Base-by-base conservation (phyloP, 2,113 vertebrate genomes). In the Leuciscus idus region DNA sequence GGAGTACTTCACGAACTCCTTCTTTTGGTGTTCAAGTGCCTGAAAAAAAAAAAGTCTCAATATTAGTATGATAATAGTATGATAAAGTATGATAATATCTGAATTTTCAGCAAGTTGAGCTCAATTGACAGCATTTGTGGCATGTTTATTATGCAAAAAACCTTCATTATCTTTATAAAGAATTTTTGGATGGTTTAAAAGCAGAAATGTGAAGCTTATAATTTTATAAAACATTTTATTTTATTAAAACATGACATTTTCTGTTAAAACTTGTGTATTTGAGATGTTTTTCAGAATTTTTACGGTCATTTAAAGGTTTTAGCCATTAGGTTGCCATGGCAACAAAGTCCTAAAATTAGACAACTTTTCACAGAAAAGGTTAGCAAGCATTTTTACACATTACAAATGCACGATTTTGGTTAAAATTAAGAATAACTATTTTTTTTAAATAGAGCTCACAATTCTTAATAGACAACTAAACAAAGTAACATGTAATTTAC, bases 1-100 rank as follows among this genome's bases (percentile, higher is more conserved):
- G 89, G 98, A 99, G 94, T 99, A 99, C 93, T 99, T 99, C 96
- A 99, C 98, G 96, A 99, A 99, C 94, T 99, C 98, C 95, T 99
- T 99, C 96, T 99, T 99, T 96, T 99, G 98, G 90, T 99, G 97
- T 94, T 99, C 98, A 92, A 99, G 96, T 90, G 98, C 97, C 98
- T 99, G 90, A 84, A 74, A 88, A 88, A 33, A 93, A 85, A 28
- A 36, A 23, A 19, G 21, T 33, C 17, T 70, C 4, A 5, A 19
- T 8, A 36, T 30, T 70, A 70, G 30, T 23, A 43, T 50, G 74
- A 26, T 74, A 39, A 52, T 48, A 12, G 26, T 23, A 43, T 50
- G 74, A 26, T 74, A 39, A 52, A 50, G 26, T 23, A 43, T 50
- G 74, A 26, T 74, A 39, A 52, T 48, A 12, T 48, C 46, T 0